phyloP scores from a whole-genome alignment of 2,113 vertebrate species.

The Triplophysa dalaica region DNA sequence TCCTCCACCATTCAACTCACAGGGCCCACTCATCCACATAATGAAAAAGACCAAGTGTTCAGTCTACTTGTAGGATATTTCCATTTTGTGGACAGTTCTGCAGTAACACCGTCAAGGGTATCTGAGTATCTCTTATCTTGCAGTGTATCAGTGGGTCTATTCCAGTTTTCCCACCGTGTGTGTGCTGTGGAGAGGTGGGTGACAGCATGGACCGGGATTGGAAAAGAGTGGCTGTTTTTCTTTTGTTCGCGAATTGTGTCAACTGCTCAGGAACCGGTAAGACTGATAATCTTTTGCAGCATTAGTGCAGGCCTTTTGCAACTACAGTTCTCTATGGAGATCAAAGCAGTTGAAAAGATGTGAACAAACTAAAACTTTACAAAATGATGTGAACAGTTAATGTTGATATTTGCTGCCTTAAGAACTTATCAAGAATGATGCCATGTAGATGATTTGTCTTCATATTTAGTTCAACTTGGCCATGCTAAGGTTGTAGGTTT shows the following conservation, averaged over 20 bases:
- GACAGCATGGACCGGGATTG: constrained; percentile 39
- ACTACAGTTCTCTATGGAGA: not conserved
- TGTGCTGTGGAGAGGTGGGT: constrained; percentile 10
- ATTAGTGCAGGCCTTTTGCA: not conserved
- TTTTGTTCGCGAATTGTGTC: constrained; percentile 28
- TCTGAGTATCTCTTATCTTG: not conserved
- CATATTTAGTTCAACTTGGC: too few relatives aligned
- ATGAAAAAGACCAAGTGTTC: not conserved
- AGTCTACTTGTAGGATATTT: not conserved
- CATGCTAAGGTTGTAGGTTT: too few relatives aligned
- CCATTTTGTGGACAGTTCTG: not conserved
- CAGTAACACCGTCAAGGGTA: not conserved
- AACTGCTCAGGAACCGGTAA: constrained; percentile 26
- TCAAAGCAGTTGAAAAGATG: not conserved
- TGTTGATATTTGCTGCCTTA: not conserved
- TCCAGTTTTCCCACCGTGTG: not conserved
- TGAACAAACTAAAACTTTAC: not conserved
- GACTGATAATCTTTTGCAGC: constrained; percentile 2
- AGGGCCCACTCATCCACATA: not conserved
- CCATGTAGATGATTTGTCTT: too few relatives aligned
- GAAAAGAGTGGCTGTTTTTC: constrained; percentile 10
- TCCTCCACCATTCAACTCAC: constrained; percentile 8
- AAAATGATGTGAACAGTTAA: not conserved
- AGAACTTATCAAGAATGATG: too few relatives aligned
- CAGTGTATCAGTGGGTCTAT: not conserved